Base-by-base conservation (phyloP, 2,797 vertebrate species). In the Ara ararauna region DNA sequence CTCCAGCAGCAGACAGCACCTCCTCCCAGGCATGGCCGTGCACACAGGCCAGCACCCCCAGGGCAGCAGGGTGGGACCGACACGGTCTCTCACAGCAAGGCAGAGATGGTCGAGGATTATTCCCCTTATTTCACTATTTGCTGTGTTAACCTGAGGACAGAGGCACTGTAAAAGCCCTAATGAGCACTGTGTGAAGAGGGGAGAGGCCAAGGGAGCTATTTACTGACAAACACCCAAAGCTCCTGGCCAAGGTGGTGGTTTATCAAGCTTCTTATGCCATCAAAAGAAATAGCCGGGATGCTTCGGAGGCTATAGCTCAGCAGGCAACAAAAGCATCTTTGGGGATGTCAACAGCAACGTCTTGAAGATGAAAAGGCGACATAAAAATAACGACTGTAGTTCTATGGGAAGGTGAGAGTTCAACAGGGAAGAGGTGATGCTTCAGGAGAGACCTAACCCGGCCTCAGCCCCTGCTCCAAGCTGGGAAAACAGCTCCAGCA, bases 71-170 rank as follows among this genome's bases (percentile, higher is more conserved):
- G 9, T 2, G 7, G 58, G 9, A 42, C 17, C 30, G 14, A 9
- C 4, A 3, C 0, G 0, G 8, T n/a, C 13, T 21, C 36, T 22
- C 21, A 0, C 1, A 10, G 30, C 32, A 78, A 53, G n/a, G 17
- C 51, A 50, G 42, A 23, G 56, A 1, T 19, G 16, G 32, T 7
- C 1, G 3, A 26, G 22, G 29, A 12, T 40, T 4, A 11, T 7
- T 47, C 45, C 29, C 44, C 1, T 76, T 17, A 22, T 60, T 36
- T 36, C 23, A 26, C 56, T 5, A 60, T 60, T 36, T 60, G 56
- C 22, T 60, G n/a, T 17, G 8, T 36, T 51, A 22, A 15, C 22
- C 23, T 32, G 2, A 3, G 40, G 40, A 44, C 11, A 24, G 50
- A 44, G 40, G 13, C 15, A 16, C 44, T 2, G 0, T 7, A 6